Evolutionary conservation across 2,113 vertebrate species (phyloP).

Genomic region (Oreochromis tanganicae): DNA sequence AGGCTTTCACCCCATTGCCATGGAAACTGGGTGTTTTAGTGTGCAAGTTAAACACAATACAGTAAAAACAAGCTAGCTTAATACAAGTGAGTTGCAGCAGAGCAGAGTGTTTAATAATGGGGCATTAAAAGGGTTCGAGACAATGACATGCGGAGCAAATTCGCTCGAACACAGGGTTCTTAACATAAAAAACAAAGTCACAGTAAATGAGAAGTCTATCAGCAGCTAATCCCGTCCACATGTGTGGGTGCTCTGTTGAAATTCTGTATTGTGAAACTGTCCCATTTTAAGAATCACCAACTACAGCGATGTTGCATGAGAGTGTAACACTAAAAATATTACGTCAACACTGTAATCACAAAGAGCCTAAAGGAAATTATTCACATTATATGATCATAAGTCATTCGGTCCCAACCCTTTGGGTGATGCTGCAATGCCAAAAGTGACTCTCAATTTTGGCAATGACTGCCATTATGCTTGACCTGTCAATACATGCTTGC

Average conservation of each 20-base stretch:
- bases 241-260: not conserved
- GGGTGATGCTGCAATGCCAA: not conserved
- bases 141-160: not conserved
- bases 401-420: not conserved
- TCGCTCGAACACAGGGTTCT: not conserved
- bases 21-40: conserved; percentile 58
- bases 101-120: not conserved
- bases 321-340: not conserved
- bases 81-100: conserved; percentile 17
- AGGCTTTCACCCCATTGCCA: conserved; percentile 48
- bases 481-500: conserved; percentile 12
- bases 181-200: not conserved
- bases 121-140: not conserved
- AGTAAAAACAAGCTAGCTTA: conserved; percentile 32
- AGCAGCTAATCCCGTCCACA: not conserved
- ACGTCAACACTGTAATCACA: not conserved
- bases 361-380: not conserved
- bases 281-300: not conserved
- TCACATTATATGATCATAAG: not conserved
- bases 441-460: not conserved
- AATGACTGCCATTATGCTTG: not conserved
- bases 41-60: conserved; percentile 55
- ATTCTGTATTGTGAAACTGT: not conserved
- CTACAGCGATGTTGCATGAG: not conserved
- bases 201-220: not conserved